Percentiles rank a stretch among this genome's conserved stretches.
phyloP scores from a whole-genome alignment of 2,888 invertebrate genomes.

The Leptopilina drosophilae region DNA sequence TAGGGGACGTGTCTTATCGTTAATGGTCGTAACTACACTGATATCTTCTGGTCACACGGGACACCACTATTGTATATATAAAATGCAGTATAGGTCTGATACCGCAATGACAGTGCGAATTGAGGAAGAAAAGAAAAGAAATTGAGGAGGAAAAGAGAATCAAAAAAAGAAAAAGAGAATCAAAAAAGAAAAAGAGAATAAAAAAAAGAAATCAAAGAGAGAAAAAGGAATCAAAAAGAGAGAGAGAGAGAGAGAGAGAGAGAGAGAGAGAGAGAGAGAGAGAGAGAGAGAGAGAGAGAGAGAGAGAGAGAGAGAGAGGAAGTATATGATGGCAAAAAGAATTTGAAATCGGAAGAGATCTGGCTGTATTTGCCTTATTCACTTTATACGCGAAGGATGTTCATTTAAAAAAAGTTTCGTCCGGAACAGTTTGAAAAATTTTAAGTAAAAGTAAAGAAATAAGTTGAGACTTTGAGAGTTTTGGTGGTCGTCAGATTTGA shows the following conservation, averaged over 20 bases:
- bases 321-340: background rate
- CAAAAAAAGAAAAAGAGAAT: too few relatives aligned
- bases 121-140: background rate
- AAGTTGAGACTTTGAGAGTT: background rate
- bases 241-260: too few relatives aligned
- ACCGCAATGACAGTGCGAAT: background rate
- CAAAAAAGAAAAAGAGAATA: too few relatives aligned
- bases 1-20: background rate
- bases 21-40: background rate
- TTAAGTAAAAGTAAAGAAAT: slow-evolving; percentile 10
- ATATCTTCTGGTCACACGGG: slow-evolving; percentile 5
- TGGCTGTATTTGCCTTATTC: background rate
- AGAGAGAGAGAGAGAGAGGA: too few relatives aligned
- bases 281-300: too few relatives aligned
- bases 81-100: background rate
- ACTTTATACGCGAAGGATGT: background rate
- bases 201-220: too few relatives aligned
- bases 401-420: background rate
- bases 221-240: too few relatives aligned
- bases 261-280: too few relatives aligned
- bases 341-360: slow-evolving; percentile 11
- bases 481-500: slow-evolving; percentile 16
- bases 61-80: background rate
- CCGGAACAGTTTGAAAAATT: background rate
- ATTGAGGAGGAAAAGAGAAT: background rate